These are phyloP conservation scores for Leptothorax acervorum DNA, from an alignment of 2,888 invertebrate species.

Conservation along the genomic window DNA sequence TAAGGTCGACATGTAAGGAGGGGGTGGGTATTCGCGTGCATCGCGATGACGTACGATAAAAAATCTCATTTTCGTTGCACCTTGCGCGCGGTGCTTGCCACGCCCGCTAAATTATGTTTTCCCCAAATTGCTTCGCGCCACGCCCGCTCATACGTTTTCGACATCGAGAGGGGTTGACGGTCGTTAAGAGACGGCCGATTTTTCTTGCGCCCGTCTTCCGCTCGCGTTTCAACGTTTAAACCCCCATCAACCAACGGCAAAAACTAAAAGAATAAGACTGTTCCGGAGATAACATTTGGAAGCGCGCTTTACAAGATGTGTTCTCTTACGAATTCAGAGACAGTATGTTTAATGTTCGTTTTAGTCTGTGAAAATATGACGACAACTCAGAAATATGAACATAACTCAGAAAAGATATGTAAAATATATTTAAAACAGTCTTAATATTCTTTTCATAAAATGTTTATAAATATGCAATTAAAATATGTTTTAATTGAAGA, in stretches of 20 bases:
- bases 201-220: slow-evolving; percentile 55
- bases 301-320: not conserved
- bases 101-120: slow-evolving; percentile 82
- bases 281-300: not conserved
- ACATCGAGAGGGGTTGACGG: slow-evolving; percentile 73
- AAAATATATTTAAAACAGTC: not conserved
- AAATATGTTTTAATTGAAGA: not conserved
- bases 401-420: not conserved
- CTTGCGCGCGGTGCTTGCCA: slow-evolving; percentile 78
- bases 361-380: not conserved
- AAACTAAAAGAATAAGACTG: slow-evolving; percentile 23
- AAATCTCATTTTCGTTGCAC: slow-evolving; percentile 85
- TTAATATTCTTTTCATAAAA: not conserved
- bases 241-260: slow-evolving; percentile 44
- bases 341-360: not conserved
- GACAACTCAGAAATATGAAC: not conserved
- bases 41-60: slow-evolving; percentile 81
- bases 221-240: slow-evolving; percentile 63
- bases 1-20: slow-evolving; percentile 21
- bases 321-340: not conserved
- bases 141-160: slow-evolving; percentile 75
- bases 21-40: slow-evolving; percentile 37
- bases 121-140: slow-evolving; percentile 79
- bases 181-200: slow-evolving; percentile 68
- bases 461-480: not conserved